These are phyloP conservation scores for Trachelus stipa DNA, from an alignment of 2,888 invertebrate genomes.

Conservation along the genomic window DNA sequence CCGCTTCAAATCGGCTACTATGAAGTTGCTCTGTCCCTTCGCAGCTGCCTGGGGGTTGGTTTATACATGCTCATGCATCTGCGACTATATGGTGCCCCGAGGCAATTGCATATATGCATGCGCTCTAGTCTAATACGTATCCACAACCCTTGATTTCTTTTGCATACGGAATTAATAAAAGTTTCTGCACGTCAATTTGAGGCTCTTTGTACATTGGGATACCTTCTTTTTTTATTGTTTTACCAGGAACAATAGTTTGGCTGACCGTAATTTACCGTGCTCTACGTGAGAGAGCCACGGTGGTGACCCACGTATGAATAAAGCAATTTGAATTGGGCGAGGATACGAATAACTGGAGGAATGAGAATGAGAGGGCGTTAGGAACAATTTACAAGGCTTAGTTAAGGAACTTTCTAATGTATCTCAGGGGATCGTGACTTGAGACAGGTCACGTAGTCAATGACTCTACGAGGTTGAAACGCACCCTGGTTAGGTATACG, in stretches of 20 bases:
- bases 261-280: not conserved
- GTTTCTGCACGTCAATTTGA: not conserved
- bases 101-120: not conserved
- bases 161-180: not conserved
- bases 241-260: not conserved
- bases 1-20: not conserved
- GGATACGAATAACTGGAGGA: not conserved
- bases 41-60: constrained; percentile 39
- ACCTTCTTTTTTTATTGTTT: not conserved
- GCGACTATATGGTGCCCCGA: not conserved
- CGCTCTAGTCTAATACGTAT: not conserved
- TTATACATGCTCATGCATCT: not conserved
- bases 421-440: not conserved
- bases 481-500: not conserved
- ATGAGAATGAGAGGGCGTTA: not conserved
- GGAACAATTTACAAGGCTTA: not conserved
- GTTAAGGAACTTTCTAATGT: not conserved
- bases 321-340: constrained; percentile 3
- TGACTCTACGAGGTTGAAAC: not conserved
- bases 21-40: constrained; percentile 33
- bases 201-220: not conserved
- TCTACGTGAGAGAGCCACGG: not conserved
- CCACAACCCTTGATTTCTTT: not conserved
- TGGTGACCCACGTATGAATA: not conserved
- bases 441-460: not conserved